Conservation (phyloP, 2,113 vertebrate species). For the Platysternon megacephalum region DNA sequence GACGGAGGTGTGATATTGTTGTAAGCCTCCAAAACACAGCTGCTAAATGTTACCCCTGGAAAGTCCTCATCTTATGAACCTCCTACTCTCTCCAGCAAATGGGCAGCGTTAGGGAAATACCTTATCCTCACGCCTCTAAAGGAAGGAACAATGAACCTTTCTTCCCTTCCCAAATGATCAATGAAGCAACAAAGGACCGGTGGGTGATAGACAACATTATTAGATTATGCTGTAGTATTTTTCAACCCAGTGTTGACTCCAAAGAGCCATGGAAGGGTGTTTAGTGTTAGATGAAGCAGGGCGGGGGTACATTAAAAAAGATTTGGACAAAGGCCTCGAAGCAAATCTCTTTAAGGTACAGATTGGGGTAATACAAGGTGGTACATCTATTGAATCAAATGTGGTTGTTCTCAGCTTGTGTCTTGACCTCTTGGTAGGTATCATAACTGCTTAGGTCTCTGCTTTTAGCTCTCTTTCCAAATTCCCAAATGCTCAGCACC, state of each 20-base stretch:
- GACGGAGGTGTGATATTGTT: background rate
- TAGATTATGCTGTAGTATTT: background rate
- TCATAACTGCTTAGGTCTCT: background rate
- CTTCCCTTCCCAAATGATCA: background rate
- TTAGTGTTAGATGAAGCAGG: background rate
- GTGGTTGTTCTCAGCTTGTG: background rate
- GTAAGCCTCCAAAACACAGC: constrained; percentile 39
- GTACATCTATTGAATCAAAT: fast-evolving
- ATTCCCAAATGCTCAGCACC: background rate
- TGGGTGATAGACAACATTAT: fast-evolving
- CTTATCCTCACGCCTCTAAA: constrained; percentile 23
- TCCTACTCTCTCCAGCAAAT: background rate
- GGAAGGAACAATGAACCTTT: constrained; percentile 1
- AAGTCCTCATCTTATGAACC: constrained; percentile 14
- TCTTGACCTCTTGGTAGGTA: background rate
- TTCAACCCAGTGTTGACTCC: background rate
- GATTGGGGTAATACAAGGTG: background rate
- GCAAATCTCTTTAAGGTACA: background rate
- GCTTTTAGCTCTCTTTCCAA: background rate
- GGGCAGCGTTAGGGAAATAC: constrained; percentile 11
- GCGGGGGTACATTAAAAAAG: constrained; percentile 1
- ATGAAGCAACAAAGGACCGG: background rate
- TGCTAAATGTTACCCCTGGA: constrained; percentile 23
- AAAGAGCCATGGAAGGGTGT: background rate
- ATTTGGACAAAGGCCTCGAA: background rate